A percentile compares a stretch with the other conserved stretches of the same genome.
phyloP scores from a whole-genome alignment of 2,797 vertebrate genomes.

The Atherinosoma microstoma region DNA sequence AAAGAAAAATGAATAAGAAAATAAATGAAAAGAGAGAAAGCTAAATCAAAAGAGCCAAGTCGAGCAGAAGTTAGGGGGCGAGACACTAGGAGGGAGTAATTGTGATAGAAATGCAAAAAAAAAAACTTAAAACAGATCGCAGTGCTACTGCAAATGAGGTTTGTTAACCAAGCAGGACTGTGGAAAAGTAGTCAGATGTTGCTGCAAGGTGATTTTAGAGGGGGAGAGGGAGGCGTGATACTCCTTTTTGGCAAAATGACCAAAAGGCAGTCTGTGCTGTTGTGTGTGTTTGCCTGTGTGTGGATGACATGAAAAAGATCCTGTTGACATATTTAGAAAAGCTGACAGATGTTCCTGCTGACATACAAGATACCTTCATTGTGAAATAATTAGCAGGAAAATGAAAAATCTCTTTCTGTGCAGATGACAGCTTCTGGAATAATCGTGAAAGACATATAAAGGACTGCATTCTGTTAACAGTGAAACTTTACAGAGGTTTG shows the following conservation, averaged over 20 bases:
- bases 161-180: conserved; percentile 24
- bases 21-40: conserved; percentile 59
- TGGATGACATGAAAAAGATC: conserved; percentile 1
- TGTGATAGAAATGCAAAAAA: conserved; percentile 49
- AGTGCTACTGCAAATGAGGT: conserved; percentile 20
- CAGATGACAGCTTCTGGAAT: neutral
- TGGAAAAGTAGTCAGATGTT: conserved; percentile 14
- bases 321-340: neutral
- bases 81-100: conserved; percentile 26
- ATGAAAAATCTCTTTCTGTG: neutral
- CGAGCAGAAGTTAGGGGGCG: conserved; percentile 43
- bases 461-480: neutral
- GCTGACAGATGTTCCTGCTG: neutral
- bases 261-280: neutral
- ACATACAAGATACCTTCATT: neutral
- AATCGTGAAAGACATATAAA: neutral
- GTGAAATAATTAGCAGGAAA: neutral
- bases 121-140: conserved; percentile 35
- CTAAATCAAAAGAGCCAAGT: conserved; percentile 53
- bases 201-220: neutral
- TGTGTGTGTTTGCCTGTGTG: neutral
- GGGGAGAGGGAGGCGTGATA: neutral
- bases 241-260: neutral
- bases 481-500: neutral
- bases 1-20: conserved; percentile 47